Base-by-base conservation (phyloP, 2,113 vertebrate genomes). In the Hyla sarda region DNA sequence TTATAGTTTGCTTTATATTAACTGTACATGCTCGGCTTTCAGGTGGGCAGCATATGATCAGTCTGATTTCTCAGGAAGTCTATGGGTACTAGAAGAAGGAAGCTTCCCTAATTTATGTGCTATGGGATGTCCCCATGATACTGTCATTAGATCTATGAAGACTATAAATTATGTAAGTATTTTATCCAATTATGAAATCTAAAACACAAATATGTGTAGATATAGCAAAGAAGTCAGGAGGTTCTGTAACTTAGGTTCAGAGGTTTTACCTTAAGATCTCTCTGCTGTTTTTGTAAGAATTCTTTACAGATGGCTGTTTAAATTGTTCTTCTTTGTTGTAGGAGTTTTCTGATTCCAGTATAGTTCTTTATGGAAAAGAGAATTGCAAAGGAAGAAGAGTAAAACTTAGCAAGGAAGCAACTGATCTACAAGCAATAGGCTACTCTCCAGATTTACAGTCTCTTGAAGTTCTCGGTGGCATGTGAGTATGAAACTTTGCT, bases 21-120 rank as follows among this genome's bases (percentile, higher is more conserved):
- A 50, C 13, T 75, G 11, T 16, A 28, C 16, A 25, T 50, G n/a
- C 2, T 50, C 1, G 23, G 90, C 11, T 89, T 88, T 76, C 88
- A 99, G 98, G 89, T 99, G 97, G 95, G 93, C 98, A 90, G 92
- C 92, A 0, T 98, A 96, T 81, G 96, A 97, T 62, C 92, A 95
- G 71, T 93, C 94, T 86, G 92, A 96, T 78, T 99, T 97, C 54
- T 91, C 92, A 0, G 95, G 96, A 13, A 95, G 96, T 89, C 96
- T 97, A 93, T 98, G 96, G 1, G 95, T 99, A 60, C 87, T 99
- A 89, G 98, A 99, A 92, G 96, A 97, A 92, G 98, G 98, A 75
- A 92, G 93, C 28, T 99, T 98, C 82, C 93, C 95, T 30, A 92
- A 93, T 91, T 87, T 95, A 2, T 92, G 85, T 0, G 92, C 96